Evolutionary conservation across 2,888 invertebrate genomes (phyloP), one percentile per base, ranked within the genome.

Genomic region (Myathropa florea): DNA sequence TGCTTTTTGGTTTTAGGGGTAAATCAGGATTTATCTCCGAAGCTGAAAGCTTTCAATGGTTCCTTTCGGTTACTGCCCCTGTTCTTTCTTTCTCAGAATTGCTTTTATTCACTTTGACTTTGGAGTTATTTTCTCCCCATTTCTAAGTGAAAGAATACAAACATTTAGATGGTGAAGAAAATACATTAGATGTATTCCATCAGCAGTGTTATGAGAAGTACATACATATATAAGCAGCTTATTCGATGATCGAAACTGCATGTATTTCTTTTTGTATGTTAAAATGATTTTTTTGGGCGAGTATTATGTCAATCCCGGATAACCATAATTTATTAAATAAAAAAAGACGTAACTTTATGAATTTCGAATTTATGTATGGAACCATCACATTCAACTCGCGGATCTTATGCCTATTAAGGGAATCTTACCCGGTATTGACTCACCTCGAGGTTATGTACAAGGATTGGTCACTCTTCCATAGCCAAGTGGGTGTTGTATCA

Each of bases 1-100:
- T 82, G 82, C 77, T 72, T 70, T 75, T 70, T 70, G 7, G 68
- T 64, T 71, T 67, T 76, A 61, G 28, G 53, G 36, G 60, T 65
- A 82, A 77, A 82, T 77, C 65, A 67, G 55, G 77, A 82, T 77
- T 82, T 82, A 77, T 82, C 65, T 67, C 60, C 67, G 64, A 71
- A 71, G 77, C 65, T 67, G 60, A 77, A 77, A 71, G 77, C 71
- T 82, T 82, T 82, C 46, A 71, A 77, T 71, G 18, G 59, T 55
- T 76, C 57, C 70, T 70, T 60, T 60, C 36, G 60, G 30, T 59
- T 70, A 57, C 12, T 63, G 24, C 53, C n/a, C n/a, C n/a, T n/a
- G n/a, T 33, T 28, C 63, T 68, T 80, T 68, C 55, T 57, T 73
- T 61, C 67, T 65, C 72, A 73, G 21, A 73, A 73, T 53, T 53